Evolutionary conservation across 2,888 invertebrate species (phyloP).

Genomic region (Clitarchus hookeri): DNA sequence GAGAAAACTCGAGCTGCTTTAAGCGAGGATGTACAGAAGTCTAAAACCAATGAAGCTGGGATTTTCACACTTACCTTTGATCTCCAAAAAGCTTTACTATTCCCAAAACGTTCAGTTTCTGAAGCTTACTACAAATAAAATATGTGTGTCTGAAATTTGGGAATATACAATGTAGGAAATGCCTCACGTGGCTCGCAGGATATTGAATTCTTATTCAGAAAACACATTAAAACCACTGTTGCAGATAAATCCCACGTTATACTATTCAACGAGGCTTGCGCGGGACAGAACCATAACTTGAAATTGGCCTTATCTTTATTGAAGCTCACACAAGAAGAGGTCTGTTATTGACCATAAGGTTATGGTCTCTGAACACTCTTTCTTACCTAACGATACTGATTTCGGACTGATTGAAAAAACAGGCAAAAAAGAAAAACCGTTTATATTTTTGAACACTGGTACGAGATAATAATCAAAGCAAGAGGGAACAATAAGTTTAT

Average conservation of each 20-base stretch:
- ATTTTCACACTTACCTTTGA: background rate
- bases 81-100: conserved; percentile 3
- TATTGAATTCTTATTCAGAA: background rate
- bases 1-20: background rate
- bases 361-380: conserved; percentile 5
- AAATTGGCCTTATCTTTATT: background rate
- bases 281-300: background rate
- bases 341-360: conserved; percentile 19
- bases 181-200: conserved; percentile 4
- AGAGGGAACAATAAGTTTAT: background rate
- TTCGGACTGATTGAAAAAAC: conserved; percentile 3
- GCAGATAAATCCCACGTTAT: conserved; percentile 10
- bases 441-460: background rate
- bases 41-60: background rate
- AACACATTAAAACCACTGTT: background rate
- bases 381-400: conserved; percentile 11
- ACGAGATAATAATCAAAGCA: too few relatives aligned
- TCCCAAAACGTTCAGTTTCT: conserved; percentile 10
- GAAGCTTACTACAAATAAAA: conserved; percentile 1
- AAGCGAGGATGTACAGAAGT: background rate
- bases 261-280: background rate
- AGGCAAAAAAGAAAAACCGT: background rate
- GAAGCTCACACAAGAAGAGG: background rate
- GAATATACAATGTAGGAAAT: conserved; percentile 16
- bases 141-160: background rate